phyloP scores from a whole-genome alignment of 1,140 invertebrate species.

The Mizuhopecten yessoensis region DNA sequence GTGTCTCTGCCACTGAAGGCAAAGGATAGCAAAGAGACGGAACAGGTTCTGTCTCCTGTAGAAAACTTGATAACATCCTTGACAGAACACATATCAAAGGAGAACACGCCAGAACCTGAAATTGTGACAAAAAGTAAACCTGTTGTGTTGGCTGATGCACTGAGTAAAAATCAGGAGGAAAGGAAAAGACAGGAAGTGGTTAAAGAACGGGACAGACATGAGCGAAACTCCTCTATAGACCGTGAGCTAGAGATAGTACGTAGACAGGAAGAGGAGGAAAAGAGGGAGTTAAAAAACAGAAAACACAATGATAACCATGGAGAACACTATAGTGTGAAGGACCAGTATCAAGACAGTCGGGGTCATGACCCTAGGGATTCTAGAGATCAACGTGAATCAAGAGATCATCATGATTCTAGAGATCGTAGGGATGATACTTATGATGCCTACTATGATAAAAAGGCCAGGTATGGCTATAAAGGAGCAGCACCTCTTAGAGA shows the following conservation, averaged over 20 bases:
- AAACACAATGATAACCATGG: neutral
- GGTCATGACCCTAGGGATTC: conserved; percentile 58
- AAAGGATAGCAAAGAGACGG: neutral
- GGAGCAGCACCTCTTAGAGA: conserved; percentile 52
- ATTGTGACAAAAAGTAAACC: neutral
- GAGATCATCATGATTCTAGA: conserved; percentile 54
- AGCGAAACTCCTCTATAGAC: conserved; percentile 59
- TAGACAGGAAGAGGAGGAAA: conserved; percentile 60
- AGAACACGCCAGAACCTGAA: conserved; percentile 50
- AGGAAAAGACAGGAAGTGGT: conserved; percentile 50
- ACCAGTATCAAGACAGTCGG: conserved; percentile 58
- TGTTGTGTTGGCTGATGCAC: conserved; percentile 18
- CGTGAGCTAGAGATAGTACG: conserved; percentile 64
- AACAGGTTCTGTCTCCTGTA: conserved; percentile 62
- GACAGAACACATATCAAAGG: conserved; percentile 68
- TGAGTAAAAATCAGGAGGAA: conserved; percentile 36
- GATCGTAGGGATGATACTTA: conserved; percentile 55
- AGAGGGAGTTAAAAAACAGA: conserved; percentile 21
- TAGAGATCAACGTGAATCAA: conserved; percentile 24
- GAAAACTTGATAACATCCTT: conserved; percentile 66
- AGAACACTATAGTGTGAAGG: conserved; percentile 41
- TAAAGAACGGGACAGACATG: conserved; percentile 53
- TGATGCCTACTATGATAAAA: conserved; percentile 63
- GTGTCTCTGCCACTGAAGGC: conserved; percentile 32
- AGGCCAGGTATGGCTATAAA: conserved; percentile 62